Percentiles rank a stretch among this genome's conserved stretches.
Evolutionary conservation across 2,113 vertebrate species (phyloP).

Genomic region (Paracanthobrama guichenoti): DNA sequence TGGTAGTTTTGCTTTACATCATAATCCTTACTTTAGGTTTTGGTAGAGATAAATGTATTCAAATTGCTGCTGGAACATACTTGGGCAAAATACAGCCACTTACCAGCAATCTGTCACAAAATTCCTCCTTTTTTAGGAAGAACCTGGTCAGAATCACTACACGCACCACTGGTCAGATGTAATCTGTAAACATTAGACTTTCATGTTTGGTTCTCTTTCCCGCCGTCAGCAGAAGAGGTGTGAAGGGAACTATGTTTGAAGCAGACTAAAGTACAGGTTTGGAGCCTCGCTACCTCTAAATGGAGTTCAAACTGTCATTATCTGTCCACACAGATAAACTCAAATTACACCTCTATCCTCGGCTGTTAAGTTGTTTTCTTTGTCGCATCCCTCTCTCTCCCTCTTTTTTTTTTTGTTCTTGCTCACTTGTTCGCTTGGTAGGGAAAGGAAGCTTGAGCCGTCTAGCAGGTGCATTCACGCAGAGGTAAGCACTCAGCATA

Average conservation of each 20-base stretch:
- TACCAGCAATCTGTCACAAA: conserved; percentile 44
- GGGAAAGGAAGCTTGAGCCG: conserved; percentile 54
- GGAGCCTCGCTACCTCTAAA: conserved; percentile 49
- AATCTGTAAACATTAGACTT: conserved; percentile 63
- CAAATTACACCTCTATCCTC: conserved; percentile 61
- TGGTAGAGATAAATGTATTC: conserved; percentile 20
- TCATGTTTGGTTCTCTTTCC: conserved; percentile 48
- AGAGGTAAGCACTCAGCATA: conserved; percentile 88
- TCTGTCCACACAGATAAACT: conserved; percentile 61
- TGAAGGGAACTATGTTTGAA: conserved; percentile 27
- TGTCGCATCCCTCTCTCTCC: conserved; percentile 39
- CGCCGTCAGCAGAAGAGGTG: conserved; percentile 11
- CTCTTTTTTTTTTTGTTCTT: conserved; percentile 20
- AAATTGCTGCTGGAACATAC: conserved; percentile 22
- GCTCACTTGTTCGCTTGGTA: conserved; percentile 46
- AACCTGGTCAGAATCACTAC: conserved; percentile 24
- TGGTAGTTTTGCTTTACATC: conserved; percentile 20
- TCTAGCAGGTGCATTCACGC: conserved; percentile 79
- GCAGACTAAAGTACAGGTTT: conserved; percentile 60
- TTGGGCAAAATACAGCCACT: conserved; percentile 49
- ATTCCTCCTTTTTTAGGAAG: conserved; percentile 30
- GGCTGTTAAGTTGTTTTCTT: conserved; percentile 62
- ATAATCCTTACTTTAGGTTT: conserved; percentile 26
- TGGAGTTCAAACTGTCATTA: conserved; percentile 64
- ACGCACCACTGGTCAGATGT: conserved; percentile 48